phyloP scores from a whole-genome alignment of 2,888 invertebrate species.

The Hetaerina titia region DNA sequence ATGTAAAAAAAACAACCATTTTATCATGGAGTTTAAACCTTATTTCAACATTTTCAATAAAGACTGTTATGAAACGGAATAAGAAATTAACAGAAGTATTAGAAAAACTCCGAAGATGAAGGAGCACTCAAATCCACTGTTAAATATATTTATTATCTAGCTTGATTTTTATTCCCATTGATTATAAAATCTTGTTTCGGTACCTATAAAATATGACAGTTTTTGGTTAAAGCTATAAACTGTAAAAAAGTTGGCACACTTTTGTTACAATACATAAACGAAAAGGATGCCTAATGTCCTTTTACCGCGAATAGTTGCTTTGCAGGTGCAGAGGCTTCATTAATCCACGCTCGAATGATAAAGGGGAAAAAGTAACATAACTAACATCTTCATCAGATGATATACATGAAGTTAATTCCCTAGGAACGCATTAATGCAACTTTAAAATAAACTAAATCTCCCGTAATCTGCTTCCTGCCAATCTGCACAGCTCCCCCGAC shows the following conservation, averaged over 20 bases:
- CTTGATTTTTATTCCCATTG: too few species aligned
- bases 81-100: too few species aligned
- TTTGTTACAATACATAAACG: background rate
- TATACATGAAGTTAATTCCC: background rate
- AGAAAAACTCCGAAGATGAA: too few species aligned
- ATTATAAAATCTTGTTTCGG: too few species aligned
- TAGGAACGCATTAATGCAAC: constrained; percentile 14
- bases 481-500: constrained; percentile 36
- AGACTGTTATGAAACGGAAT: too few species aligned
- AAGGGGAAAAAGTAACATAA: background rate
- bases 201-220: too few species aligned
- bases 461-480: constrained; percentile 53
- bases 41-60: too few species aligned
- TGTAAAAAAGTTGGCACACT: background rate
- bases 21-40: too few species aligned
- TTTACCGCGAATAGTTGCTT: background rate
- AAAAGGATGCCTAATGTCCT: background rate
- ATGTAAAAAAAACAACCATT: too few species aligned
- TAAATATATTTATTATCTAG: too few species aligned
- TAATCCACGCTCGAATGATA: background rate
- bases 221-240: too few species aligned
- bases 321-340: background rate
- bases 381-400: background rate
- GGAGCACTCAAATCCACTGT: too few species aligned
- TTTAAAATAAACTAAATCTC: constrained; percentile 42